Percentiles rank a stretch among this genome's conserved stretches.
phyloP scores from a whole-genome alignment of 2,888 invertebrate species.

The Maniola hyperantus region DNA sequence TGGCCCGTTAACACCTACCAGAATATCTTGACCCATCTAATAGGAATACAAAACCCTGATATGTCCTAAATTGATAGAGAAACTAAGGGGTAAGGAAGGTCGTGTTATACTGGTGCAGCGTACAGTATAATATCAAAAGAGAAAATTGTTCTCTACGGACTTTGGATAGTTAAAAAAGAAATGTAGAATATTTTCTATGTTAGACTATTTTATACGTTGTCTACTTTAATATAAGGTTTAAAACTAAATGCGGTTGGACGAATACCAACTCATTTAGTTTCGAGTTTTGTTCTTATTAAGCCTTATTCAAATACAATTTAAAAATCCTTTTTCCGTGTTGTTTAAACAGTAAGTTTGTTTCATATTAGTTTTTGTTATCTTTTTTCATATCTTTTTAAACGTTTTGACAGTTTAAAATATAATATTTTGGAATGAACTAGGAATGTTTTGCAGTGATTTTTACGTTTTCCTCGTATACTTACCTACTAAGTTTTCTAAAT shows the following conservation, averaged over 20 bases:
- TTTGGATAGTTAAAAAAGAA: slow-evolving; percentile 38
- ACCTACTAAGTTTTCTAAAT: too few relatives aligned
- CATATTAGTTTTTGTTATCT: slow-evolving; percentile 18
- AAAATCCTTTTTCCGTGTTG: slow-evolving; percentile 31
- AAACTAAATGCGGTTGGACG: slow-evolving; percentile 21
- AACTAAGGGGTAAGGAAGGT: slow-evolving; percentile 37
- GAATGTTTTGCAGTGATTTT: not conserved
- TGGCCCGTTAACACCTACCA: slow-evolving; percentile 27
- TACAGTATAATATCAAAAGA: slow-evolving; percentile 34
- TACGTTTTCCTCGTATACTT: not conserved
- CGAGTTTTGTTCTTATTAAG: slow-evolving; percentile 32
- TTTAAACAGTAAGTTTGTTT: slow-evolving; percentile 26
- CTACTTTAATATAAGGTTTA: slow-evolving; percentile 27
- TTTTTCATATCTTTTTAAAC: slow-evolving; percentile 14
- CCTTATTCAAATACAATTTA: slow-evolving; percentile 32
- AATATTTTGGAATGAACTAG: not conserved
- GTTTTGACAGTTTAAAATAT: not conserved
- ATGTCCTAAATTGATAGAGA: slow-evolving; percentile 21
- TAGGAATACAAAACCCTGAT: slow-evolving; percentile 13
- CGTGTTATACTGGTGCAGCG: slow-evolving; percentile 40
- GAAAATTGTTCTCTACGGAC: slow-evolving; percentile 42
- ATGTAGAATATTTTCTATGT: slow-evolving; percentile 26
- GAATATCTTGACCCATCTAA: slow-evolving; percentile 21
- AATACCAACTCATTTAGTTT: slow-evolving; percentile 32
- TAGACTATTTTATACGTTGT: slow-evolving; percentile 27